phyloP scores from a whole-genome alignment of 1,140 invertebrate species.

The Drosophila nigrodunni region DNA sequence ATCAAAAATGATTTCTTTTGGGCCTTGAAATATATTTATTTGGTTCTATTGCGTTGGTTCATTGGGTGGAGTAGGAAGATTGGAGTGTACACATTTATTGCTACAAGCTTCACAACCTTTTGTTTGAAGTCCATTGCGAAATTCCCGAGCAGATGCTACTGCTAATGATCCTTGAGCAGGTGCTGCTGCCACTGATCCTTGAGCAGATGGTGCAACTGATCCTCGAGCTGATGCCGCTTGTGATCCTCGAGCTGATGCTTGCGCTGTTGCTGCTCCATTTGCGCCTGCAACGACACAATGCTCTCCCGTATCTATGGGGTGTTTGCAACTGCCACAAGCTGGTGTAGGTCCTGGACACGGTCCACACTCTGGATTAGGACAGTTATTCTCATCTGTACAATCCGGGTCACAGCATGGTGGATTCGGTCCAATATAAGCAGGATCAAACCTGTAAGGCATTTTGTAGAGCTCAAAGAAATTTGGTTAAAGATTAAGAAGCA shows the following conservation, averaged over 20 bases:
- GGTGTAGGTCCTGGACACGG: conserved; percentile 44
- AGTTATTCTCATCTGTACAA: conserved; percentile 35
- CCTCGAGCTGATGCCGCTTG: not conserved
- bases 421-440: conserved; percentile 63
- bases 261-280: too few relatives aligned
- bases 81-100: not conserved
- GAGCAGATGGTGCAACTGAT: not conserved
- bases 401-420: conserved; percentile 67
- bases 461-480: not conserved
- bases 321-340: conserved; percentile 40
- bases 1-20: too few relatives aligned
- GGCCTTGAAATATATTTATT: not conserved
- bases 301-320: not conserved
- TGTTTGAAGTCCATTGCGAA: not conserved
- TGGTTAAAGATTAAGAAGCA: conserved; percentile 17
- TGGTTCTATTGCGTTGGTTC: not conserved
- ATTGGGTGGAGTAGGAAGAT: not conserved
- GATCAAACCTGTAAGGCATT: conserved; percentile 67
- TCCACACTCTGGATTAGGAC: conserved; percentile 46
- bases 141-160: too few relatives aligned
- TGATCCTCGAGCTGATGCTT: too few relatives aligned
- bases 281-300: not conserved
- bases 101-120: conserved; percentile 2
- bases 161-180: not conserved
- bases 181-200: not conserved